A percentile compares a stretch with the other conserved stretches of the same genome.
These are phyloP conservation scores for Regulus satrapa DNA, from an alignment of 2,113 vertebrate species.

Conservation along the genomic window DNA sequence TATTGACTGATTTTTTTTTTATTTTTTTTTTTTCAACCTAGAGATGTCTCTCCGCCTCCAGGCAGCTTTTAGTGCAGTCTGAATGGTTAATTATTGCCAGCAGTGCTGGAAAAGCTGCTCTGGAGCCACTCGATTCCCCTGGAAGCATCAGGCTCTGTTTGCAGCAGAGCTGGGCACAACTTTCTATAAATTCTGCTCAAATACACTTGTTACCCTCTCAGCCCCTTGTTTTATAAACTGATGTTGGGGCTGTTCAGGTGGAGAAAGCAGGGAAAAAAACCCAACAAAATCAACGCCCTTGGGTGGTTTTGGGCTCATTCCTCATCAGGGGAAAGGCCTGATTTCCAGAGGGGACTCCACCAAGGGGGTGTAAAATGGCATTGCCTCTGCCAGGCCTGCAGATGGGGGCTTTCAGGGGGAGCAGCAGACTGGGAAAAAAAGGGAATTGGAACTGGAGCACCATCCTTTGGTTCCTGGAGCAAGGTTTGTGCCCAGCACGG, in stretches of 20 bases:
- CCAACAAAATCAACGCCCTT: neutral
- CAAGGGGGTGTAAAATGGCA: rapidly evolving
- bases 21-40: neutral
- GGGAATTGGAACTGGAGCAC: neutral
- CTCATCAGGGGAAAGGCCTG: neutral
- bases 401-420: rapidly evolving
- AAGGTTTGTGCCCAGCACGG: neutral
- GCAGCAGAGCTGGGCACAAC: neutral
- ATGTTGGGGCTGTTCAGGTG: neutral
- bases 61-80: conserved; percentile 75
- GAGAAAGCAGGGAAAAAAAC: neutral
- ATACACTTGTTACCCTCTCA: neutral
- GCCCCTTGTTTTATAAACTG: neutral
- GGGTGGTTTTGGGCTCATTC: neutral
- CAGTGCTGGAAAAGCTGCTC: conserved; percentile 65
- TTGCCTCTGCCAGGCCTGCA: neutral
- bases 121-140: conserved; percentile 10
- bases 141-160: neutral
- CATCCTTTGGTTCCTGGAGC: neutral
- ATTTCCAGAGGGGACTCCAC: neutral
- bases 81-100: conserved; percentile 78
- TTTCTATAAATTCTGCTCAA: conserved; percentile 13
- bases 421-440: neutral
- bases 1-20: neutral
- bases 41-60: conserved; percentile 28